A percentile compares a stretch with the other conserved stretches of the same genome.
Conservation (phyloP, 1,140 invertebrate genomes). For the Drosophila kepulauana region DNA sequence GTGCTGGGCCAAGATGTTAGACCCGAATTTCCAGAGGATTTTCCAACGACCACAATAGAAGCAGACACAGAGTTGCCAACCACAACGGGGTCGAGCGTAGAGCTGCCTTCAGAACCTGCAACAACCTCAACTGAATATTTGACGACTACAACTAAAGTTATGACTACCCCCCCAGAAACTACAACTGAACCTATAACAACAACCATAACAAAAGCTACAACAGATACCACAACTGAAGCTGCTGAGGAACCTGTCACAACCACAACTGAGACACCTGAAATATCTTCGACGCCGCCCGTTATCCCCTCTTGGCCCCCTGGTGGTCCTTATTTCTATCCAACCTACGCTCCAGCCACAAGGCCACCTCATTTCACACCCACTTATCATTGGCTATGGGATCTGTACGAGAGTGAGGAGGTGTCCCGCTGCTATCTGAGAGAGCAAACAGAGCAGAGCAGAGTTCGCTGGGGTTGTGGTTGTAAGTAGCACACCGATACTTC, state of each 20-base stretch:
- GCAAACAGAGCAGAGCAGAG: slow-evolving; percentile 19
- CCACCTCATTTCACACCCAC: slow-evolving; percentile 14
- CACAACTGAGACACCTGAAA: not conserved
- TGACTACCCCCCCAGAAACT: not conserved
- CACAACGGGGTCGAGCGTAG: not conserved
- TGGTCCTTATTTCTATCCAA: slow-evolving; percentile 13
- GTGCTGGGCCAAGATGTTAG: slow-evolving; percentile 46
- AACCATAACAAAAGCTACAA: slow-evolving; percentile 5
- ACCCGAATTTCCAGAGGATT: slow-evolving; percentile 58
- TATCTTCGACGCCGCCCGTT: not conserved
- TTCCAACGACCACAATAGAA: slow-evolving; percentile 22
- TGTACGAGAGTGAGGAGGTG: slow-evolving; percentile 1
- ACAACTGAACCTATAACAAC: not conserved
- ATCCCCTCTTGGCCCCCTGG: not conserved
- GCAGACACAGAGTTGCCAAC: not conserved
- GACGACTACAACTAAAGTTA: not conserved
- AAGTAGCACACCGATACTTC: not conserved
- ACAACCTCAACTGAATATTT: slow-evolving; percentile 2
- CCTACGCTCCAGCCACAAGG: slow-evolving; percentile 6
- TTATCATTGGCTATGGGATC: slow-evolving; percentile 37
- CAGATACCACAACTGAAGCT: slow-evolving; percentile 4
- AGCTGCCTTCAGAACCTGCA: slow-evolving; percentile 1
- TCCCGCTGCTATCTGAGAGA: slow-evolving; percentile 49
- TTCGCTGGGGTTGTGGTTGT: slow-evolving; percentile 37
- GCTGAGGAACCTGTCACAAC: slow-evolving; percentile 1